Evolutionary conservation across 1,140 invertebrate genomes (phyloP).

Genomic region (Acromyrmex echinatior): DNA sequence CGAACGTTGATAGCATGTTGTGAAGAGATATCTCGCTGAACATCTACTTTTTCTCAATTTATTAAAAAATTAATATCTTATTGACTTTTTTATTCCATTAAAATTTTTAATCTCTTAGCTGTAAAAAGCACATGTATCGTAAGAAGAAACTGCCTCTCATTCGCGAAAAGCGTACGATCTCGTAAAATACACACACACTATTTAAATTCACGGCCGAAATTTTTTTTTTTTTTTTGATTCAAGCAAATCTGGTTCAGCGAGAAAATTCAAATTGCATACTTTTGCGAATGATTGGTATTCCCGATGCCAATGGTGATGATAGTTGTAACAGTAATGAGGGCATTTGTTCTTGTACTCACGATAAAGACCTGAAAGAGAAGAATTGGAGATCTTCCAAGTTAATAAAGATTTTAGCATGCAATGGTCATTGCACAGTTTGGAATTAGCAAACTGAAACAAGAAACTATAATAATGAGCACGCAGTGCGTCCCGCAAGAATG

Average conservation of each 20-base stretch:
- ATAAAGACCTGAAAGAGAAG: constrained; percentile 47
- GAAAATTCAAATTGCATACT: constrained; percentile 48
- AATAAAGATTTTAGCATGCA: constrained; percentile 69
- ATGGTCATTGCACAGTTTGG: constrained; percentile 26
- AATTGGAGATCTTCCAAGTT: constrained; percentile 71
- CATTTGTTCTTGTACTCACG: constrained; percentile 67
- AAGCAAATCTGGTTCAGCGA: constrained; percentile 42
- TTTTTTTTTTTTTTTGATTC: not conserved
- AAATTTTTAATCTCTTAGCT: not conserved
- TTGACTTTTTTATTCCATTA: constrained; percentile 32
- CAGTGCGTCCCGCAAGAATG: constrained; percentile 63
- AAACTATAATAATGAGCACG: constrained; percentile 54
- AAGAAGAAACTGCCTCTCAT: not conserved
- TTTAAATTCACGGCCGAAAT: not conserved
- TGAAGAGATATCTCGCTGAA: constrained; percentile 69
- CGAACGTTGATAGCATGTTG: constrained; percentile 1
- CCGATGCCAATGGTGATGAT: constrained; percentile 21
- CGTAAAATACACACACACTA: not conserved
- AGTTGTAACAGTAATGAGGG: constrained; percentile 54
- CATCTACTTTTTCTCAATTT: constrained; percentile 51
- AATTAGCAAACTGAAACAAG: constrained; percentile 48
- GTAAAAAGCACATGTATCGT: not conserved
- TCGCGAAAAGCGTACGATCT: not conserved
- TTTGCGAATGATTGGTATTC: constrained; percentile 59
- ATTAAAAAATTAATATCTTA: constrained; percentile 32